These are phyloP conservation scores for Neosilurus hyrtlii DNA, from an alignment of 2,797 vertebrate genomes.

Conservation along the genomic window DNA sequence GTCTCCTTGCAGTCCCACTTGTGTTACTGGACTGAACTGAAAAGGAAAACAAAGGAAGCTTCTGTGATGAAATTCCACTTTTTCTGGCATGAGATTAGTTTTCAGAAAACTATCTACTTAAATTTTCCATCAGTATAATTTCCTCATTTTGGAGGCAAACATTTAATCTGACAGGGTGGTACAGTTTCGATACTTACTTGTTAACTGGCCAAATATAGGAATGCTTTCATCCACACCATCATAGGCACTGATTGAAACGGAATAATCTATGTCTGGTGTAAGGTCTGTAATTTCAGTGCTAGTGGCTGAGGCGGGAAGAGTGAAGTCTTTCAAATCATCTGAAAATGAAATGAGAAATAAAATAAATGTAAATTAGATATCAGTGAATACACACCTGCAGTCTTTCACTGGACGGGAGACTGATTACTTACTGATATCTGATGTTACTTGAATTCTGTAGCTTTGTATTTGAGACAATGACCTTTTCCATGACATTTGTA, in stretches of 20 bases:
- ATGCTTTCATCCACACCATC: slow-evolving; percentile 87
- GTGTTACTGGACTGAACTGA: slow-evolving; percentile 79
- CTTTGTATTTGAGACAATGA: slow-evolving; percentile 84
- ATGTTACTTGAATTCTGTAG: slow-evolving; percentile 89
- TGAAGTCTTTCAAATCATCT: slow-evolving; percentile 91
- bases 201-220: slow-evolving; percentile 92
- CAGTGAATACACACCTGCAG: background rate
- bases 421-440: slow-evolving; percentile 82
- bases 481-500: slow-evolving; percentile 94
- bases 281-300: slow-evolving; percentile 86
- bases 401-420: background rate
- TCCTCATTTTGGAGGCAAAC: background rate
- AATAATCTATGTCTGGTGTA: slow-evolving; percentile 85
- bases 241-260: slow-evolving; percentile 88
- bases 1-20: slow-evolving; percentile 67
- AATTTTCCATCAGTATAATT: background rate
- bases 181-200: slow-evolving; percentile 81
- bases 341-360: slow-evolving; percentile 1
- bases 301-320: slow-evolving; percentile 78
- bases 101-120: background rate
- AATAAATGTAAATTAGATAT: slow-evolving; percentile 7
- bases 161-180: background rate
- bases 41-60: slow-evolving; percentile 59
- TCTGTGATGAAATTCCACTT: background rate
- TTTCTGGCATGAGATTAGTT: background rate